phyloP scores from a whole-genome alignment of 1,140 invertebrate species.

The Musca vetustissima region DNA sequence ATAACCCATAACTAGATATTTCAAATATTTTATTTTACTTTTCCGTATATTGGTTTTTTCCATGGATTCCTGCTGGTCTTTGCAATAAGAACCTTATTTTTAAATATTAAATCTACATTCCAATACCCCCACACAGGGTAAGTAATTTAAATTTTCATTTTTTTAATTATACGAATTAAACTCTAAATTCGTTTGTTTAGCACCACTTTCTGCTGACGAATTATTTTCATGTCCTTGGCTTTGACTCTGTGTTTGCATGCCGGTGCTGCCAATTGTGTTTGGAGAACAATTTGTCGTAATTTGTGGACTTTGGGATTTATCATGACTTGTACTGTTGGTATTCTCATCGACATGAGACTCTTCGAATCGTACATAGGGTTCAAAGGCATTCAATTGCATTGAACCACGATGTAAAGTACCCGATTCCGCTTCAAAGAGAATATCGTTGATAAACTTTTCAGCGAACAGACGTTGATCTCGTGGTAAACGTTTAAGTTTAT shows the following conservation, averaged over 20 bases:
- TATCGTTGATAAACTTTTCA: constrained; percentile 52
- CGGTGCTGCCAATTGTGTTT: not conserved
- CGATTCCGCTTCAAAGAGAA: constrained; percentile 51
- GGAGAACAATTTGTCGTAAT: constrained; percentile 38
- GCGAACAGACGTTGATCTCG: constrained; percentile 46
- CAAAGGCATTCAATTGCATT: constrained; percentile 48
- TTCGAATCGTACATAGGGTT: constrained; percentile 49
- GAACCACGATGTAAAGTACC: constrained; percentile 49
- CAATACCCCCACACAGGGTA: too few species aligned
- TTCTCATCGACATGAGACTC: constrained; percentile 29
- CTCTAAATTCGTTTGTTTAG: too few species aligned
- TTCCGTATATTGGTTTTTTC: too few species aligned
- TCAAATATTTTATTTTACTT: too few species aligned
- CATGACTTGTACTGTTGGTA: constrained; percentile 38
- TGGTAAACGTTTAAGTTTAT: constrained; percentile 45
- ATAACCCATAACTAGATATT: too few species aligned
- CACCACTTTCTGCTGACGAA: too few species aligned
- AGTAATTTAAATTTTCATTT: too few species aligned
- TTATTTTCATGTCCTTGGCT: not conserved
- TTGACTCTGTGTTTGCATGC: not conserved
- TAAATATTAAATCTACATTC: too few species aligned
- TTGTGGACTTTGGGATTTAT: constrained; percentile 50
- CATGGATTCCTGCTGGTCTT: too few species aligned
- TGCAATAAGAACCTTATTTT: too few species aligned
- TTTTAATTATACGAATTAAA: too few species aligned